Base-by-base conservation (phyloP, 1,140 invertebrate species). In the Drosophila arizonae region DNA sequence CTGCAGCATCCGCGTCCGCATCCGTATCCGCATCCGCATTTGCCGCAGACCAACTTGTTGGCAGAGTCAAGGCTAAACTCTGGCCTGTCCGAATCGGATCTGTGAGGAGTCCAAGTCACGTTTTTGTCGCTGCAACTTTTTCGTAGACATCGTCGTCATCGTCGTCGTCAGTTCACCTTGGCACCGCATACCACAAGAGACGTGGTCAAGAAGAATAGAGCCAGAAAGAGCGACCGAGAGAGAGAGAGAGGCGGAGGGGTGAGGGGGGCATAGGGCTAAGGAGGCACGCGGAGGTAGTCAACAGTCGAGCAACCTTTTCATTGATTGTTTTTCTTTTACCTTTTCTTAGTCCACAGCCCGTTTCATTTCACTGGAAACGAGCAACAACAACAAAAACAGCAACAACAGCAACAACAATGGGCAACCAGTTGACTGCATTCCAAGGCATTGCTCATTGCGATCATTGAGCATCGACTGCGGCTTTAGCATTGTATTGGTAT, bases 311-410 rank as follows among this genome's bases (percentile, higher is more conserved):
- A 85, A 85, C 81, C 65, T 79, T 86, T 79, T 86, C 82, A 86
- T 86, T 85, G 81, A 86, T 81, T 81, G 82, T 81, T 77, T 79
- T 73, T 85, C 66, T 77, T 76, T 72, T 72, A 55, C 60, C 45
- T 64, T 66, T 64, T 63, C 17, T 41, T 50, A 43, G 60, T 26
- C 63, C 45, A 51, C 62, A 65, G 73, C 64, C 58, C 69, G 74
- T 75, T 72, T 61, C 48, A 78, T 77, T 87, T 87, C 82, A 51
- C 72, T 81, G 82, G 82, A 86, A 86, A 81, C 70, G 60, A 15
- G 39, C 72, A 70, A 70, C 64, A 72, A 24, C 68, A 64, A 68
- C 43, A 51, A 17, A 28, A n/a, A 10, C 13, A 66, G 36, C 39
- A 43, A 43, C 41, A 56, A 52, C 61, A 63, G 66, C 26, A 46